phyloP scores from a whole-genome alignment of 2,888 invertebrate species.

The Apodemia zela region DNA sequence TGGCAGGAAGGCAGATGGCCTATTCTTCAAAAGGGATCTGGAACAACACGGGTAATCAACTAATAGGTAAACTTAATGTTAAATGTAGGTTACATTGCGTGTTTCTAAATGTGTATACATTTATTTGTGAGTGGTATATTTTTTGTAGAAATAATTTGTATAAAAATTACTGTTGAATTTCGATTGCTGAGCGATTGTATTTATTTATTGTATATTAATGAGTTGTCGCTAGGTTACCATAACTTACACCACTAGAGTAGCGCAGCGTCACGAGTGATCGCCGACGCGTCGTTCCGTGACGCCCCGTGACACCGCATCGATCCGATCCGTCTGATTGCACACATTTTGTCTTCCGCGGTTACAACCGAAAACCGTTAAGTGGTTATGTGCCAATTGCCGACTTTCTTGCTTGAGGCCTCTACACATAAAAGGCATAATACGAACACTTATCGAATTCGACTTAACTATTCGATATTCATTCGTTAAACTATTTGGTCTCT shows the following conservation, averaged over 20 bases:
- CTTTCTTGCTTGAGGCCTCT: constrained; percentile 26
- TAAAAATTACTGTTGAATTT: no score
- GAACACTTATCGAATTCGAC: background rate
- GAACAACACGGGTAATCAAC: no score
- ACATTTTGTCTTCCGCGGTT: constrained; percentile 29
- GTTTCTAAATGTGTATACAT: no score
- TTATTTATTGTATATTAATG: background rate
- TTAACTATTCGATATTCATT: background rate
- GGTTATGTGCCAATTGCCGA: constrained; percentile 18
- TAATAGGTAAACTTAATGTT: no score
- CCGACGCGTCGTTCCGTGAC: constrained; percentile 48
- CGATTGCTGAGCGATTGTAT: no score
- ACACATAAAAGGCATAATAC: constrained; percentile 24
- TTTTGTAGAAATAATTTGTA: no score
- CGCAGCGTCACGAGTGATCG: constrained; percentile 48
- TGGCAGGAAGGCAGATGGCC: no score
- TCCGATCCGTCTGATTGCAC: constrained; percentile 42
- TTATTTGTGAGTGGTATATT: no score
- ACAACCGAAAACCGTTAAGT: constrained; percentile 21
- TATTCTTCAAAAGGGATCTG: no score
- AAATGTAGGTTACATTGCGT: no score
- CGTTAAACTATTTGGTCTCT: background rate
- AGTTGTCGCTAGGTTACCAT: constrained; percentile 19
- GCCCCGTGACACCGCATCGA: constrained; percentile 47
- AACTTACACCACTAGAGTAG: constrained; percentile 22